Percentiles rank a stretch among this genome's conserved stretches.
Evolutionary conservation across 2,888 invertebrate species (phyloP).

Genomic region (Synanthedon andrenaeformis): DNA sequence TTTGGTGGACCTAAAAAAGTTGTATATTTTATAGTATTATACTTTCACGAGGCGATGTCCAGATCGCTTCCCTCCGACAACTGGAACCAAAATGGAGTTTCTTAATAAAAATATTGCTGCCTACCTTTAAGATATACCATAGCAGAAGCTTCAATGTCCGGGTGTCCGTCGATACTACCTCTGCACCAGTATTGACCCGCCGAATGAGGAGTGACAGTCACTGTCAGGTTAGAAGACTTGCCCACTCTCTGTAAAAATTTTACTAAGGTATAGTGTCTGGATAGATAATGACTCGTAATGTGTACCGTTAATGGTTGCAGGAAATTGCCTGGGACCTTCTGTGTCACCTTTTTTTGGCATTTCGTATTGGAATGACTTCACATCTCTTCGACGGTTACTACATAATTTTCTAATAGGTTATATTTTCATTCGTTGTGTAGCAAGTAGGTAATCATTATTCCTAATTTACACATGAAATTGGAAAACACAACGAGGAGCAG

Average conservation of each 20-base stretch:
- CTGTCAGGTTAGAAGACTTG: slow-evolving; percentile 80
- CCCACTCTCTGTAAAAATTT: slow-evolving; percentile 72
- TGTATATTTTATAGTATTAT: neutral
- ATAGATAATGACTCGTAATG: neutral
- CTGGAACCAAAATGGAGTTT: too few relatives aligned
- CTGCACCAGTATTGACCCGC: slow-evolving; percentile 92
- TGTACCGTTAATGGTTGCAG: neutral
- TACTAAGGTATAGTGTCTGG: neutral
- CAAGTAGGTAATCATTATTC: too few relatives aligned
- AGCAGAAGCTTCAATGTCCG: slow-evolving; percentile 84
- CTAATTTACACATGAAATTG: too few relatives aligned
- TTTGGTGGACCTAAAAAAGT: slow-evolving; percentile 74
- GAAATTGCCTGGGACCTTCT: too few relatives aligned
- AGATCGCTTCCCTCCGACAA: neutral
- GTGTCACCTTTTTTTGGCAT: too few relatives aligned
- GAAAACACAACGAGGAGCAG: too few relatives aligned
- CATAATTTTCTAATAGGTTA: too few relatives aligned
- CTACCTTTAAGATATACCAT: slow-evolving; percentile 81
- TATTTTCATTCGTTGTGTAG: too few relatives aligned
- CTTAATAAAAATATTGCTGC: too few relatives aligned
- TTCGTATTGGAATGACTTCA: too few relatives aligned
- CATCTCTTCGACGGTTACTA: too few relatives aligned
- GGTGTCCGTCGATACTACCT: slow-evolving; percentile 86
- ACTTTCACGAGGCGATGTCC: slow-evolving; percentile 4
- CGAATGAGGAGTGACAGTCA: slow-evolving; percentile 80